These are phyloP conservation scores for Goniozus legneri DNA, from an alignment of 1,140 invertebrate species.

Conservation along the genomic window DNA sequence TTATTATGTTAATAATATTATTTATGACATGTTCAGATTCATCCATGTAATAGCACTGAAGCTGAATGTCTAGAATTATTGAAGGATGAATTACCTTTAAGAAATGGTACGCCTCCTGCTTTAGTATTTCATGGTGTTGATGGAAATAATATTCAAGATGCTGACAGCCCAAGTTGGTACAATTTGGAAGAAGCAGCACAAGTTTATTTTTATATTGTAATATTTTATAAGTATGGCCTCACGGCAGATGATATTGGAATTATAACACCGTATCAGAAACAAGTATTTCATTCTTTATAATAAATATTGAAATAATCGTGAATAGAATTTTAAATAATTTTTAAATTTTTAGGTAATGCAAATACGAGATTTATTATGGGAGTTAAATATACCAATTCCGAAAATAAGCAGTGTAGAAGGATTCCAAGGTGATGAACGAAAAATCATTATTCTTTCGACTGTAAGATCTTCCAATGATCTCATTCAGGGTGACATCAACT, in stretches of 20 bases:
- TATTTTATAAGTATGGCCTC: slow-evolving; percentile 65
- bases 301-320: too few relatives aligned
- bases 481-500: slow-evolving; percentile 56
- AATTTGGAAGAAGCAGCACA: slow-evolving; percentile 82
- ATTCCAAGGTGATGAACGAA: slow-evolving; percentile 90
- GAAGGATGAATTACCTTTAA: slow-evolving; percentile 36
- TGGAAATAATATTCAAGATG: slow-evolving; percentile 70
- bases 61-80: slow-evolving; percentile 33
- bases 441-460: slow-evolving; percentile 82
- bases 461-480: slow-evolving; percentile 65
- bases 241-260: slow-evolving; percentile 77
- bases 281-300: slow-evolving; percentile 66
- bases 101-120: slow-evolving; percentile 48
- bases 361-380: slow-evolving; percentile 65
- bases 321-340: too few relatives aligned
- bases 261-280: slow-evolving; percentile 89
- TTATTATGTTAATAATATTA: neutral
- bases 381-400: slow-evolving; percentile 64
- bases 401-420: slow-evolving; percentile 94
- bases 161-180: slow-evolving; percentile 80
- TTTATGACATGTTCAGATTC: slow-evolving; percentile 18
- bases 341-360: slow-evolving; percentile 62
- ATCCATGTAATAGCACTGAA: slow-evolving; percentile 30
- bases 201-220: slow-evolving; percentile 61
- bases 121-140: slow-evolving; percentile 80